Evolutionary conservation across 2,113 vertebrate genomes (phyloP), one percentile per base, ranked within the genome.

Genomic region (Pseudopodoces humilis): DNA sequence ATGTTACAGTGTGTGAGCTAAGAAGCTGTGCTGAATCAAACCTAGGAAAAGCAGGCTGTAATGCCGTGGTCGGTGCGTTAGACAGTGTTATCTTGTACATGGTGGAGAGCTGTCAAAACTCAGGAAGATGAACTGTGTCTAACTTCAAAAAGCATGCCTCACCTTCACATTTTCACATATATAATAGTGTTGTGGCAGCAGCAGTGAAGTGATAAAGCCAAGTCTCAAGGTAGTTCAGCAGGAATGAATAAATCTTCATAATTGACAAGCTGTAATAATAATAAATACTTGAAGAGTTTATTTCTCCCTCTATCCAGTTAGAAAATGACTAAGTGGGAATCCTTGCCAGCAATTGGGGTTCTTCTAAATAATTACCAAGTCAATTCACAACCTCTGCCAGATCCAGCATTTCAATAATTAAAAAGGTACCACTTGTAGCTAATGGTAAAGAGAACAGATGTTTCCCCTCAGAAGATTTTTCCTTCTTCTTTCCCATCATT

Each of bases 211-310:
- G 82, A 92, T 95, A 94, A 96, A 94, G 60, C 76, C 7, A 2
- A 76, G 46, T 75, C 84, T 92, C 9, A 2, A 91, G 76, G 69
- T 83, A 77, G 62, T 75, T 94, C 86, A 80, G 80, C 46, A 71
- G 79, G 88, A 79, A 86, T 82, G 62, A 94, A 95, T 95, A 93
- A 74, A 95, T 94, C 74, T 92, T 96, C 55, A 18, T 93, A 95
- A 93, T 47, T 94, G 91, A 90, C 91, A 96, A 74, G 52, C 39
- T 1, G 4, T 92, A 94, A 96, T 92, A 95, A 90, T 74, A 97
- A 94, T 96, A 97, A 97, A 94, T 92, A 90, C 13, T 10, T 56
- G 72, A 81, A 88, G 76, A 90, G 83, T 94, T 80, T 94, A 89
- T 95, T 96, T 95, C 63, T 95, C 88, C 83, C 89, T 97, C 78